Evolutionary conservation across 2,797 vertebrate genomes (phyloP).

Genomic region (Macrochelys suwanniensis): DNA sequence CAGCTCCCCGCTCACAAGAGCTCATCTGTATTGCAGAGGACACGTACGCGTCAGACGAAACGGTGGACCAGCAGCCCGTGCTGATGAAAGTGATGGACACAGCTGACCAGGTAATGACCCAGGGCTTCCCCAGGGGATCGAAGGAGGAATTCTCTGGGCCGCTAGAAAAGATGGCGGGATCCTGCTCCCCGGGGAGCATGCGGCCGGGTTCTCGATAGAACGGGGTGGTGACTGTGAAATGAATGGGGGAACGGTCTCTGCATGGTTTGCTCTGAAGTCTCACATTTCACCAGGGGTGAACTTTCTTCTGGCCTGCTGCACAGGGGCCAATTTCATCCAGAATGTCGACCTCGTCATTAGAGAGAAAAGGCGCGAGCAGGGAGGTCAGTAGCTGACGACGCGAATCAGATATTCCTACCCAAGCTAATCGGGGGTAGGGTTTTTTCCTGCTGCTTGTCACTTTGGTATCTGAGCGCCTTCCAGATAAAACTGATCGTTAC

Average conservation of each 20-base stretch:
- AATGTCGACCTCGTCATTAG: neutral
- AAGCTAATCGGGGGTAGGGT: neutral
- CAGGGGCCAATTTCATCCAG: neutral
- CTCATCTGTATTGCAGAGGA: constrained; percentile 85
- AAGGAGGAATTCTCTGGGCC: neutral
- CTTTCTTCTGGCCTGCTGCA: neutral
- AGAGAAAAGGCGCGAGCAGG: neutral
- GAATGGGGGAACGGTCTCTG: neutral
- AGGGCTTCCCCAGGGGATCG: neutral
- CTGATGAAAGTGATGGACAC: constrained; percentile 95
- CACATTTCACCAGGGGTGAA: neutral
- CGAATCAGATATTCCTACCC: neutral
- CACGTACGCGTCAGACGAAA: constrained; percentile 91
- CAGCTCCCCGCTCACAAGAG: neutral
- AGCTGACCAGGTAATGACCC: constrained; percentile 87
- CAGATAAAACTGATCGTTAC: neutral
- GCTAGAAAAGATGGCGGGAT: neutral
- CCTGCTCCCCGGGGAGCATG: neutral
- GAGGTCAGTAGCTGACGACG: neutral
- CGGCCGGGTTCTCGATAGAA: neutral
- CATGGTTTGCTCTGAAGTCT: neutral
- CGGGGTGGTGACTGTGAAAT: neutral
- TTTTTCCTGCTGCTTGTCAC: neutral
- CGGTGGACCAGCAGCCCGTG: constrained; percentile 91
- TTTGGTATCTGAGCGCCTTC: neutral